Evolutionary conservation across 2,888 invertebrate genomes (phyloP).

Genomic region (Bombylius discolor): DNA sequence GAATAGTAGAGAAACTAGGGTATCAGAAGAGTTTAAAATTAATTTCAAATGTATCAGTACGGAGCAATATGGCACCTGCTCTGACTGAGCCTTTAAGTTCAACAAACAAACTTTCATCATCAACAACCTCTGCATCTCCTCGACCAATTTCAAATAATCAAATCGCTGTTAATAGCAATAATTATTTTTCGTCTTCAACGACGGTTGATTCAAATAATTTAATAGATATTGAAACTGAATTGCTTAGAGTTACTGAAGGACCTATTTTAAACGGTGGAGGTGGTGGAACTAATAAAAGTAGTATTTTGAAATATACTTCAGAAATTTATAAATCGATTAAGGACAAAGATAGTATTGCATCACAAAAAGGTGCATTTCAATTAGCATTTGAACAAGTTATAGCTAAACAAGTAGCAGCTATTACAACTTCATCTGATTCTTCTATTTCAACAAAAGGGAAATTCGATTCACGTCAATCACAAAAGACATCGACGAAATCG

Average conservation of each 20-base stretch:
- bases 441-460: background rate
- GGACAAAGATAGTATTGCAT: background rate
- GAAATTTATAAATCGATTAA: no score
- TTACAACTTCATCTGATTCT: constrained; percentile 9
- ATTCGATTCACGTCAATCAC: background rate
- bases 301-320: background rate
- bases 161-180: constrained; percentile 8
- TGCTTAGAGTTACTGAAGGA: background rate
- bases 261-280: background rate
- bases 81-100: constrained; percentile 58
- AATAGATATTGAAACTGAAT: background rate
- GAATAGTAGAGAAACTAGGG: background rate
- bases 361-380: constrained; percentile 16
- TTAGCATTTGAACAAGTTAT: constrained; percentile 17
- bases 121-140: constrained; percentile 35
- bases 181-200: constrained; percentile 7
- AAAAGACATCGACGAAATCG: constrained; percentile 13
- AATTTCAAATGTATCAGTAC: constrained; percentile 18
- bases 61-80: constrained; percentile 74
- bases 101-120: constrained; percentile 32
- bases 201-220: background rate
- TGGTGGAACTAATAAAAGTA: background rate
- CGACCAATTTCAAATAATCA: constrained; percentile 14
- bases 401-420: constrained; percentile 13
- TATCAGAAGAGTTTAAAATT: background rate